These are phyloP conservation scores for Blastobasis adustella DNA, from an alignment of 2,888 invertebrate genomes.

Conservation along the genomic window DNA sequence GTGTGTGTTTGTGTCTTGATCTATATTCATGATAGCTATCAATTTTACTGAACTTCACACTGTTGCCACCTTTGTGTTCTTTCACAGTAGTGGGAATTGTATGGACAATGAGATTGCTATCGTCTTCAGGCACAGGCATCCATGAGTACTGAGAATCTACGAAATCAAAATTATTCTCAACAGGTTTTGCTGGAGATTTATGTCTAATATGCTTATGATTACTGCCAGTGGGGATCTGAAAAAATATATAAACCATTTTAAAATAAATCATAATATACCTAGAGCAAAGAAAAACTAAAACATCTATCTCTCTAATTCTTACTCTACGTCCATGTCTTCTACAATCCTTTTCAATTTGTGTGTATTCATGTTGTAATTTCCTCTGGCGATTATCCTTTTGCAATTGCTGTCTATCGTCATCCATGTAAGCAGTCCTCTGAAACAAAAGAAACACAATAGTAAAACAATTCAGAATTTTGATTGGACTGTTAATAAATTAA, in stretches of 20 bases:
- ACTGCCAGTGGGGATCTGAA: conserved; percentile 25
- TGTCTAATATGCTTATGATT: conserved; percentile 20
- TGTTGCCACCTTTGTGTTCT: conserved; percentile 38
- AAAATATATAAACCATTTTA: conserved; percentile 5
- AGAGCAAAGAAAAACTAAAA: conserved; percentile 1
- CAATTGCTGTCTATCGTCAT: conserved; percentile 42
- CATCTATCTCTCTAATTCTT: conserved; percentile 5
- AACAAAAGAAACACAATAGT: conserved; percentile 12
- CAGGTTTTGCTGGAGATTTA: conserved; percentile 28
- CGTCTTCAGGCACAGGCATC: conserved; percentile 66
- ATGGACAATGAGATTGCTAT: conserved; percentile 50
- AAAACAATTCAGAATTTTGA: not conserved
- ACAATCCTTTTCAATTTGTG: conserved; percentile 49
- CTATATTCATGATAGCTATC: conserved; percentile 66
- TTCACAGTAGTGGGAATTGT: conserved; percentile 45
- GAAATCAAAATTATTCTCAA: conserved; percentile 23
- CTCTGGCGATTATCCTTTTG: conserved; percentile 43
- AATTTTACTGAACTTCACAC: conserved; percentile 53
- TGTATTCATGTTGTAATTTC: conserved; percentile 53
- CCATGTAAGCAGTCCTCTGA: conserved; percentile 52
- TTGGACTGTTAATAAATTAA: not conserved
- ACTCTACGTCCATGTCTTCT: conserved; percentile 38
- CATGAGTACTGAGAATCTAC: conserved; percentile 57
- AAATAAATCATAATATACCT: not conserved
- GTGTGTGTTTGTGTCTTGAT: conserved; percentile 61